phyloP scores from a whole-genome alignment of 2,113 vertebrate genomes.

The Gadus macrocephalus region DNA sequence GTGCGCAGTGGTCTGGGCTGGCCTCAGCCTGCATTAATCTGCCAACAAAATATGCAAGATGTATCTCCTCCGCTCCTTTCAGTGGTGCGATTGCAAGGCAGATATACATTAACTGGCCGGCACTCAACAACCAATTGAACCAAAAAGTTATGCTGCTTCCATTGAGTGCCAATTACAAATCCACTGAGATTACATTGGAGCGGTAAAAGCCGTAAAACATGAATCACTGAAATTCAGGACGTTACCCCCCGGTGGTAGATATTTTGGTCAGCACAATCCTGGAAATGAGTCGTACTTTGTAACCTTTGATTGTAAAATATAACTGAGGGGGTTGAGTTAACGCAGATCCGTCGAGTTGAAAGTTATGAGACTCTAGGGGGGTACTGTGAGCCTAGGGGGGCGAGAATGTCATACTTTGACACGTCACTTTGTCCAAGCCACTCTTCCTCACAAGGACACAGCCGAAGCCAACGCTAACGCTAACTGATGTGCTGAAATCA shows the following conservation, averaged over 20 bases:
- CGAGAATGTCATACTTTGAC: conserved; percentile 36
- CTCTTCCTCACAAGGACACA: conserved; percentile 35
- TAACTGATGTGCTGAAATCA: conserved; percentile 35
- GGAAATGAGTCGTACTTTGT: too few relatives aligned
- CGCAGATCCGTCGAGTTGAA: not conserved
- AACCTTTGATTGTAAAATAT: too few relatives aligned
- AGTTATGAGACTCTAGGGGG: conserved; percentile 11
- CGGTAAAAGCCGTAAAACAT: too few relatives aligned
- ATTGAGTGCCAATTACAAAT: too few relatives aligned
- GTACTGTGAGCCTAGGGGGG: conserved; percentile 29
- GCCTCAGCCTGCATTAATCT: conserved; percentile 53
- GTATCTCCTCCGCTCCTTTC: conserved; percentile 36
- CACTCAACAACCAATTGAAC: conserved; percentile 18
- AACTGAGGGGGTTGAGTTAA: too few relatives aligned
- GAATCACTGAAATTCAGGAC: too few relatives aligned
- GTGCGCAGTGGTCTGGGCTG: conserved; percentile 20
- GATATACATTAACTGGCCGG: conserved; percentile 52
- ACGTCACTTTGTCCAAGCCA: conserved; percentile 21
- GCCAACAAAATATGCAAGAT: conserved; percentile 54
- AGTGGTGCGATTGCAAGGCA: conserved; percentile 27
- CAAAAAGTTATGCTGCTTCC: too few relatives aligned
- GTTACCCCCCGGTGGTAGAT: too few relatives aligned
- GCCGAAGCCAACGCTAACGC: conserved; percentile 45
- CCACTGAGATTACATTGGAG: too few relatives aligned
- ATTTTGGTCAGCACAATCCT: too few relatives aligned